Percentiles rank a stretch among this genome's conserved stretches.
These are phyloP conservation scores for Aspiorhynchus laticeps DNA, from an alignment of 2,113 vertebrate species.

Conservation along the genomic window DNA sequence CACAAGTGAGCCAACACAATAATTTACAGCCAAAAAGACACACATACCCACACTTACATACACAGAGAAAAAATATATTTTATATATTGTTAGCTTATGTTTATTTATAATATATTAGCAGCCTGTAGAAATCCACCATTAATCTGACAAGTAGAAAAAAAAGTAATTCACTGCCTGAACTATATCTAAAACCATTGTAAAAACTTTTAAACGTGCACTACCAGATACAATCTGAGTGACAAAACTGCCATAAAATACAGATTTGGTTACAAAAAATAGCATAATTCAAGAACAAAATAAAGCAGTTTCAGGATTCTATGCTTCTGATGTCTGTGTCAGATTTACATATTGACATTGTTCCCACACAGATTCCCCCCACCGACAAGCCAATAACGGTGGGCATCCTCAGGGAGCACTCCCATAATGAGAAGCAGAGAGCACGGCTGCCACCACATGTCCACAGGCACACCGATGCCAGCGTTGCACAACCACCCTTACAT, in stretches of 20 bases:
- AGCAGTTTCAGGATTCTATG: slow-evolving; percentile 24
- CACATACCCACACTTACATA: background rate
- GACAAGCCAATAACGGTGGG: slow-evolving; percentile 20
- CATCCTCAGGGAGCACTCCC: slow-evolving; percentile 44
- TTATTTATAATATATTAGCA: background rate
- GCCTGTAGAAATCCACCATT: background rate
- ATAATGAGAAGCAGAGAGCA: slow-evolving; percentile 52
- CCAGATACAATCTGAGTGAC: background rate
- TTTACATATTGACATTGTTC: slow-evolving; percentile 2
- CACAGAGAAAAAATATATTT: background rate
- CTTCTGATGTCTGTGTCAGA: background rate
- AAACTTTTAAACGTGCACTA: background rate
- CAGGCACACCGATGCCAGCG: slow-evolving; percentile 23
- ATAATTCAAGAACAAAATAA: slow-evolving; percentile 22
- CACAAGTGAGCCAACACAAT: background rate
- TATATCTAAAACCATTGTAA: background rate
- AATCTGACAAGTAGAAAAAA: background rate
- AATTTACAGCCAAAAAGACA: background rate
- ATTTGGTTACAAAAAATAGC: background rate
- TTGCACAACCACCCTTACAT: slow-evolving; percentile 51
- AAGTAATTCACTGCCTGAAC: background rate
- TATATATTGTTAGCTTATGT: background rate
- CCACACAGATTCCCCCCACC: background rate
- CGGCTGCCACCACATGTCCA: slow-evolving; percentile 30
- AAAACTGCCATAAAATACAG: background rate